Evolutionary conservation across 2,797 vertebrate genomes (phyloP).

Genomic region (Xiphorhynchus erythropygius): DNA sequence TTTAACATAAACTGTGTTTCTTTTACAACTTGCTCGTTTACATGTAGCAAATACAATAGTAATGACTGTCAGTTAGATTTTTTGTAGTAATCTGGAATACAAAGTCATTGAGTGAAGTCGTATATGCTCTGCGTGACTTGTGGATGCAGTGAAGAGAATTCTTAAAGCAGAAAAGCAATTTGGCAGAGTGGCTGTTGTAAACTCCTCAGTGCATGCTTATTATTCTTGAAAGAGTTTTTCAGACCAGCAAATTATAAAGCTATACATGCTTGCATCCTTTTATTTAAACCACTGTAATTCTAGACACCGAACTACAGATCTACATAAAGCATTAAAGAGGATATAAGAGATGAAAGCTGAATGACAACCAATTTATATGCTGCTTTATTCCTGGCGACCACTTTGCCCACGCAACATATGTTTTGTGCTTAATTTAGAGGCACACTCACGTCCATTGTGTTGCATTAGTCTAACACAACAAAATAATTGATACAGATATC

Average conservation of each 20-base stretch:
- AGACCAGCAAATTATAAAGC: neutral
- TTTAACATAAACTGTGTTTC: conserved; percentile 28
- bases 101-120: neutral
- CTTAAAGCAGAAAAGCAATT: neutral
- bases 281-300: neutral
- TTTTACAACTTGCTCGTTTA: conserved; percentile 6
- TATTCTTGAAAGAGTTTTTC: neutral
- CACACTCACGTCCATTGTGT: neutral
- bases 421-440: neutral
- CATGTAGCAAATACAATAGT: neutral
- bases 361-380: neutral
- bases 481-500: neutral
- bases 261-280: neutral
- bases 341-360: neutral
- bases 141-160: neutral
- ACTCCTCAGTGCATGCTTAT: neutral
- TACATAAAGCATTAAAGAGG: neutral
- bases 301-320: neutral
- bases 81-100: neutral
- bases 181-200: neutral
- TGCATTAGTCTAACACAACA: conserved; percentile 7
- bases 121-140: neutral
- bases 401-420: neutral
- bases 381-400: neutral
- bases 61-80: conserved; percentile 6